These are phyloP conservation scores for Sarcophilus harrisii DNA, from an alignment of 2,797 vertebrate species.

Conservation along the genomic window DNA sequence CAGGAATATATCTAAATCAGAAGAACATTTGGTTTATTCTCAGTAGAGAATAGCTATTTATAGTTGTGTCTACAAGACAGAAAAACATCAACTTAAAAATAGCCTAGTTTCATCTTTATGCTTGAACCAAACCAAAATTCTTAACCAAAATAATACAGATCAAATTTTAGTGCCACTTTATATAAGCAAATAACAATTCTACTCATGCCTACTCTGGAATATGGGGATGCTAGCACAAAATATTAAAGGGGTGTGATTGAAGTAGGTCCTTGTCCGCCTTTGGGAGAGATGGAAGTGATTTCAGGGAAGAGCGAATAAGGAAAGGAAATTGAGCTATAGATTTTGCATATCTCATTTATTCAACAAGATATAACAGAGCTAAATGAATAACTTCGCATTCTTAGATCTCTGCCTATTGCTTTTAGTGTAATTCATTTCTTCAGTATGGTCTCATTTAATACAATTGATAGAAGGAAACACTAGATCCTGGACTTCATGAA, in stretches of 20 bases:
- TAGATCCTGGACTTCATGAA: background rate
- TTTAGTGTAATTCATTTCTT: background rate
- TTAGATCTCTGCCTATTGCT: background rate
- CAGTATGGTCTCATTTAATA: background rate
- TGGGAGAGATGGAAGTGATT: background rate
- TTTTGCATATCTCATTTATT: background rate
- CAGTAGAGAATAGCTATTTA: background rate
- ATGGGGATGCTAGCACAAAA: background rate
- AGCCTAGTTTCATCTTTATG: conserved; percentile 16
- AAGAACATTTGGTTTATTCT: background rate
- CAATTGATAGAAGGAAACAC: background rate
- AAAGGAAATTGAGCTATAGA: background rate
- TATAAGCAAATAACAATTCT: background rate
- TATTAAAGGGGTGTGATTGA: background rate
- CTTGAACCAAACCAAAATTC: background rate
- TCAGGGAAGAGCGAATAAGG: background rate
- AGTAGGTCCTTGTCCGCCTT: background rate
- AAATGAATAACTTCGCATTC: background rate
- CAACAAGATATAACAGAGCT: background rate
- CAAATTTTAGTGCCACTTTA: background rate
- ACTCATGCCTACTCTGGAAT: background rate
- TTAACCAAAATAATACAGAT: conserved; percentile 4
- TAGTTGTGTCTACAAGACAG: background rate
- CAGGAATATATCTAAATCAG: background rate
- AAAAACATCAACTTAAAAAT: conserved; percentile 7